Evolutionary conservation across 64 coral and sea anemone species (phyloP).

Genomic region (Montipora cactus): DNA sequence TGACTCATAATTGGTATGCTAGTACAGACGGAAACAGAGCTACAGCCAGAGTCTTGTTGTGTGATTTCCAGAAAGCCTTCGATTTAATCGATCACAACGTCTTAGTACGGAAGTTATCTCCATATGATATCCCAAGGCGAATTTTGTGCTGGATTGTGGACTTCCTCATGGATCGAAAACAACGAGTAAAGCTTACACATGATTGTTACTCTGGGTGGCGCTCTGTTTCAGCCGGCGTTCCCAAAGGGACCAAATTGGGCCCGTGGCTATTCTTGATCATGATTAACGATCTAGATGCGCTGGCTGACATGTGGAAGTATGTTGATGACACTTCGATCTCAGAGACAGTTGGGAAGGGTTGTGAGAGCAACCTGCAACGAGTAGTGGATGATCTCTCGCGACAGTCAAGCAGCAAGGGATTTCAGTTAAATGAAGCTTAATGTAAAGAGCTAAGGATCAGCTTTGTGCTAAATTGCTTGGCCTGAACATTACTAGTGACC

Average conservation of each 20-base stretch:
- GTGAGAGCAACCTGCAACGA: constrained; percentile 43
- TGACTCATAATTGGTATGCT: no score
- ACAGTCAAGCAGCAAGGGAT: background rate
- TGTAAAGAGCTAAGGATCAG: constrained; percentile 72
- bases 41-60: no score
- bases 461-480: constrained; percentile 62
- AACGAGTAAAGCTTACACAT: background rate
- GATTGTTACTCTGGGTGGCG: no score
- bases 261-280: background rate
- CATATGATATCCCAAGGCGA: no score
- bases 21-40: no score
- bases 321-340: constrained; percentile 43
- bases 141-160: no score
- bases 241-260: no score
- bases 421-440: constrained; percentile 52
- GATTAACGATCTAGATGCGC: constrained; percentile 43
- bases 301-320: constrained; percentile 40
- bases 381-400: constrained; percentile 32
- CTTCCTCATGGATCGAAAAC: background rate
- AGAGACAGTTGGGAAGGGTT: constrained; percentile 39
- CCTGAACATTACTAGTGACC: constrained; percentile 45
- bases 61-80: no score
- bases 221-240: no score
- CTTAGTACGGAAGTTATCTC: no score
- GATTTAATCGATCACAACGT: no score